Conservation (phyloP, 2,113 vertebrate species). For the Myotis brandtii region DNA sequence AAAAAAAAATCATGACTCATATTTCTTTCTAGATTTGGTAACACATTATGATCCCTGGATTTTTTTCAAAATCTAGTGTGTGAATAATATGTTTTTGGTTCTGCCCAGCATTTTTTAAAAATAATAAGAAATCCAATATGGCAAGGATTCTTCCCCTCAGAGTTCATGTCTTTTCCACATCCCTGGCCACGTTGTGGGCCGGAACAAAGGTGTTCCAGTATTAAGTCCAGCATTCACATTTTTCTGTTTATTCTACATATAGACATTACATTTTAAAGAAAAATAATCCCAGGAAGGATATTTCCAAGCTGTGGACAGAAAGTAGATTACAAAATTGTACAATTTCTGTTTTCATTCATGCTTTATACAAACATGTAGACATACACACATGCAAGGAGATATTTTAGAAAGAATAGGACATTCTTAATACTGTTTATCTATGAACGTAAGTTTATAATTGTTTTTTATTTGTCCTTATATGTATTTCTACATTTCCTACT, state of each 20-base stretch:
- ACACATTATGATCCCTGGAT: not conserved
- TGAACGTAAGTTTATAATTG: not conserved
- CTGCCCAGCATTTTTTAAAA: not conserved
- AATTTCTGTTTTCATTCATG: not conserved
- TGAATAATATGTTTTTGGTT: conserved; percentile 23
- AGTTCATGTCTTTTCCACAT: not conserved
- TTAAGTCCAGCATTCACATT: not conserved
- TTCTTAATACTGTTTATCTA: not conserved
- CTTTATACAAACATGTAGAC: not conserved
- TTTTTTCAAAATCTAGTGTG: not conserved
- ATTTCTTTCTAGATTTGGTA: not conserved
- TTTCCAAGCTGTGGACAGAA: not conserved
- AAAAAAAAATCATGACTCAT: not conserved
- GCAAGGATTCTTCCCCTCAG: not conserved
- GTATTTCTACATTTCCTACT: not conserved
- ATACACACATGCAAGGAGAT: not conserved
- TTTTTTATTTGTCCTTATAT: not conserved
- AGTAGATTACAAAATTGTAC: not conserved
- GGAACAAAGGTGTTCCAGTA: not conserved
- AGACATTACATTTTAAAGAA: not conserved
- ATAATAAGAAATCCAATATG: not conserved
- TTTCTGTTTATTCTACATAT: not conserved
- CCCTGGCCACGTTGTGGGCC: not conserved
- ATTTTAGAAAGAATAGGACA: not conserved
- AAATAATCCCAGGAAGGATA: not conserved